Conservation (phyloP, 2,797 vertebrate genomes). For the Sebastes glaucus region DNA sequence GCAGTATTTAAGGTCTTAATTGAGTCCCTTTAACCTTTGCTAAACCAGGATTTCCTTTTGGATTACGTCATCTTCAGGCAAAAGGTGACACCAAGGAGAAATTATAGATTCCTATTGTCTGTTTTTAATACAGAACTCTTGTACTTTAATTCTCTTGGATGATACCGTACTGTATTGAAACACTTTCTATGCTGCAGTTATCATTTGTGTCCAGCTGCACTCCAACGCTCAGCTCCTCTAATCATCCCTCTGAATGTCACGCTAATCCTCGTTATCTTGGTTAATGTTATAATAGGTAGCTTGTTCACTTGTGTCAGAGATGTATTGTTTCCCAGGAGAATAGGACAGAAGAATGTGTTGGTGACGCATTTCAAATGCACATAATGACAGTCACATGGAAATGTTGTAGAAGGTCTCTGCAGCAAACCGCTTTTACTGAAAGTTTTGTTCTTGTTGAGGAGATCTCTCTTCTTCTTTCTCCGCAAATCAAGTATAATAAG, state of each 20-base stretch:
- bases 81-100: background rate
- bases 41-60: conserved; percentile 11
- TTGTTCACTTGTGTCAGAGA: conserved; percentile 21
- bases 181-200: conserved; percentile 12
- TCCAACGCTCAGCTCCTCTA: conserved; percentile 6
- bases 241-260: conserved; percentile 12
- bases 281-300: conserved; percentile 15
- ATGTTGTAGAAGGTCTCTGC: background rate
- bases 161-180: background rate
- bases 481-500: background rate
- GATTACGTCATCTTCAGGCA: background rate
- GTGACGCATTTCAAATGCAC: background rate
- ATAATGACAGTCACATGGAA: background rate
- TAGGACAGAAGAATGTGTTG: background rate
- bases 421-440: background rate
- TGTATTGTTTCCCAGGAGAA: conserved; percentile 28
- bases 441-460: background rate
- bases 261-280: conserved; percentile 51
- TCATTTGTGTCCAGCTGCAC: conserved; percentile 32
- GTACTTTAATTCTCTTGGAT: background rate
- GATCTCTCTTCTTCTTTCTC: background rate
- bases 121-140: background rate
- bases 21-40: conserved; percentile 54
- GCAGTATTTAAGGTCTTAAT: conserved; percentile 60
- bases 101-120: background rate